Evolutionary conservation across 2,797 vertebrate genomes (phyloP), one percentile per base, ranked within the genome.

Genomic region (Clangula hyemalis): DNA sequence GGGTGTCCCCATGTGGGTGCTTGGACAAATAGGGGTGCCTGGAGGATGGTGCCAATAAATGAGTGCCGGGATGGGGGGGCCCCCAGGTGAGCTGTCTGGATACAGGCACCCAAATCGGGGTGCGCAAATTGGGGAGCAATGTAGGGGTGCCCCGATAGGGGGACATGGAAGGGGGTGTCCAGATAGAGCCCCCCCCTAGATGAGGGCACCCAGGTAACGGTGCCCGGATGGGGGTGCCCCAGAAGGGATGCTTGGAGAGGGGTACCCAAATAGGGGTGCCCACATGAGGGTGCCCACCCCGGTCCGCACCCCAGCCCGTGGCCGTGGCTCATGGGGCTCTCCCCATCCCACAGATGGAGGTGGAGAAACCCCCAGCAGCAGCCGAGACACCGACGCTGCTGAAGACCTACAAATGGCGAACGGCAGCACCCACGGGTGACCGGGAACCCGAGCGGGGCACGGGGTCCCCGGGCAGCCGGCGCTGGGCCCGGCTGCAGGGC

Each of bases 381-480:
- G 65, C 69, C 1, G 97, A 98, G 13, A 80, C 94, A 10, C 71
- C 79, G 0, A 97, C 98, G 6, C 90, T 97, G 1, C 95, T 99
- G 64, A 98, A 97, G 88, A 98, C 98, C 5, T 99, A 99, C 97
- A 98, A 97, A 85, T 99, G 99, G 99, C 98, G 98, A 49, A 98
- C 97, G 0, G 97, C 97, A 27, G 47, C 96, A 97, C 83, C 98
- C 93, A 51, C 89, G 58, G 91, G 87, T 2, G 94, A 98, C 18
- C 97, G 98, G 57, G 95, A 71, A 2, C 8, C 77, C 4, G 93
- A 97, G 25, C 15, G 87, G 91, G 3, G 79, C 94, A 12, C 18
- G 22, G 96, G 89, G 11, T 56, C 98, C 94, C 92, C 41, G 11
- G 28, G 96, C 4, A 71, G 76, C 27, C 61, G 80, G 7, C 98